These are phyloP conservation scores for Alectura lathami DNA, from an alignment of 2,113 vertebrate genomes.

Conservation along the genomic window DNA sequence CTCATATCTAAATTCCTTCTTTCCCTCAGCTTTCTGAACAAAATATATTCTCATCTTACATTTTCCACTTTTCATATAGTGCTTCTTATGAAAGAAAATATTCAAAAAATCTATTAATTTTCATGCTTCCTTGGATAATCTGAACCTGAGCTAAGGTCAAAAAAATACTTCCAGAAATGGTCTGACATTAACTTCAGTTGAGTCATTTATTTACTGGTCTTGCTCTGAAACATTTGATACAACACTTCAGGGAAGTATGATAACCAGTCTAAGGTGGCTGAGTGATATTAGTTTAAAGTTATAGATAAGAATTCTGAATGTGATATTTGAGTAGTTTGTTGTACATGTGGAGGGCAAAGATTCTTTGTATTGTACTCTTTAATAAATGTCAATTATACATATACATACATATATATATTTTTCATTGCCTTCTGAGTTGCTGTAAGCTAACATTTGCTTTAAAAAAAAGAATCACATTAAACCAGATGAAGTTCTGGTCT, in stretches of 20 bases:
- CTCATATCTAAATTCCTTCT: background rate
- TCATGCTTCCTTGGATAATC: background rate
- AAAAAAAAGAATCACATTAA: background rate
- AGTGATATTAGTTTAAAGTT: background rate
- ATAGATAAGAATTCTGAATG: background rate
- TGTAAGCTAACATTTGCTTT: background rate
- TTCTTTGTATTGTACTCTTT: background rate
- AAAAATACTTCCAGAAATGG: background rate
- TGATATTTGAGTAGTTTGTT: background rate
- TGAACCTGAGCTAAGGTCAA: background rate
- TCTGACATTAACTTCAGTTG: background rate
- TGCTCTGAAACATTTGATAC: background rate
- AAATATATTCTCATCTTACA: background rate
- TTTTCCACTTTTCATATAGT: background rate
- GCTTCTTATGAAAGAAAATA: background rate
- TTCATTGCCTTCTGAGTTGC: background rate
- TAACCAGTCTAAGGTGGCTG: background rate
- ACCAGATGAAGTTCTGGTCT: background rate
- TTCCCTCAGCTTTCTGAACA: background rate
- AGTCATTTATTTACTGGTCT: background rate
- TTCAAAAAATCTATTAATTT: background rate
- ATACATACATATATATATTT: too few species aligned
- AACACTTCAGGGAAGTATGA: background rate
- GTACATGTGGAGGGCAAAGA: background rate
- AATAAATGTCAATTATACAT: background rate